Percentiles rank a stretch among this genome's conserved stretches.
Evolutionary conservation across 1,140 invertebrate genomes (phyloP).

Genomic region (Drosophila burlai): DNA sequence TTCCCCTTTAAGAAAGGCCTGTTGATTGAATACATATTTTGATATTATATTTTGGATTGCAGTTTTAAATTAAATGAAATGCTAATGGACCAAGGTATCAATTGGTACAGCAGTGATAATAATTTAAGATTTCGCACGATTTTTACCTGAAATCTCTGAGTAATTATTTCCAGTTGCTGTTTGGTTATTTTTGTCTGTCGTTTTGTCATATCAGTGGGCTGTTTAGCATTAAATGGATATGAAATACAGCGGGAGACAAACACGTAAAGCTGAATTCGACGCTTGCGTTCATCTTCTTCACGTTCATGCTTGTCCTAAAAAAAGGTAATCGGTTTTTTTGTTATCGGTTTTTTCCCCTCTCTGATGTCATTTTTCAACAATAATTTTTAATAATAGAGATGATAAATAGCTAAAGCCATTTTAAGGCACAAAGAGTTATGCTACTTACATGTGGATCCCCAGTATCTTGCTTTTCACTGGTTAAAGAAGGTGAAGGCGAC

Average conservation of each 20-base stretch:
- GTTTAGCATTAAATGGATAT: constrained; percentile 99
- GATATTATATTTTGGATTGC: background rate
- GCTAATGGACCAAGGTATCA: background rate
- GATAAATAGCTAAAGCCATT: no score
- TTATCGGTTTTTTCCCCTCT: no score
- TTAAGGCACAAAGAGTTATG: no score
- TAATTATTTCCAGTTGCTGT: constrained; percentile 97
- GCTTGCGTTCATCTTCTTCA: constrained; percentile 96
- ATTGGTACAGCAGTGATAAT: background rate
- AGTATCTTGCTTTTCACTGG: constrained; percentile 90
- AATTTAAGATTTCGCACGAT: background rate
- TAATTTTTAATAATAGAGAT: no score
- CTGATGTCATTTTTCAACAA: no score
- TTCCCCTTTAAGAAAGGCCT: constrained; percentile 97
- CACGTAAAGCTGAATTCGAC: constrained; percentile 97
- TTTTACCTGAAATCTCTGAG: constrained; percentile 95
- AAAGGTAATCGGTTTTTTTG: no score
- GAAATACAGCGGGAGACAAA: constrained; percentile 99
- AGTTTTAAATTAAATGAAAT: background rate
- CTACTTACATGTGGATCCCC: constrained; percentile 70
- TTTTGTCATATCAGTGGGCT: constrained; percentile 98
- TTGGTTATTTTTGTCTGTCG: constrained; percentile 97
- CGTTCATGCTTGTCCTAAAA: constrained; percentile 92
- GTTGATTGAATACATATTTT: background rate
- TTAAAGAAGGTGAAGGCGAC: constrained; percentile 93